Evolutionary conservation across 2,797 vertebrate species (phyloP).

Genomic region (Aldrovandia affinis): DNA sequence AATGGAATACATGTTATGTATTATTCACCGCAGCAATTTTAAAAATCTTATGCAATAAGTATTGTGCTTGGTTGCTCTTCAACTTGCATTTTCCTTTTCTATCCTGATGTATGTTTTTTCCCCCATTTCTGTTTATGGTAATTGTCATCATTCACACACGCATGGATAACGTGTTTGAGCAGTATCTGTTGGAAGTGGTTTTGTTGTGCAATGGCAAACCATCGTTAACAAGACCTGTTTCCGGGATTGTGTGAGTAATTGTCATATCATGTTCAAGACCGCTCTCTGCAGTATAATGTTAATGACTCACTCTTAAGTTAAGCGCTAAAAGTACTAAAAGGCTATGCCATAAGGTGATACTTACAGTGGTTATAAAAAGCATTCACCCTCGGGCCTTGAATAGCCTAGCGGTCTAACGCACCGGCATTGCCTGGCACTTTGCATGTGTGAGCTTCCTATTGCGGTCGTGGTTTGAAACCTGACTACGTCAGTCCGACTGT

Average conservation of each 20-base stretch:
- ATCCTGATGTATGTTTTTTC: no score
- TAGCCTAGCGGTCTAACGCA: no score
- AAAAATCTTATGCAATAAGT: background rate
- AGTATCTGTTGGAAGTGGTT: background rate
- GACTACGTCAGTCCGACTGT: no score
- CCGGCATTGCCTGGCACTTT: no score
- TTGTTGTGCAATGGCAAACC: background rate
- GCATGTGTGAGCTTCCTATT: no score
- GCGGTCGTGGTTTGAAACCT: no score
- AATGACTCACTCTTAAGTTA: no score
- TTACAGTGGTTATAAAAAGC: no score
- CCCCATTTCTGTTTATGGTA: background rate
- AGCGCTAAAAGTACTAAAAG: no score
- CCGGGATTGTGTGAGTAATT: background rate
- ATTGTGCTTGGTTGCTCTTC: background rate
- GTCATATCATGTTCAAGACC: background rate
- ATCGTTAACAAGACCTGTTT: background rate
- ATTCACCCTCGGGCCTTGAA: no score
- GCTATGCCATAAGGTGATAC: no score
- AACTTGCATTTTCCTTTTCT: background rate
- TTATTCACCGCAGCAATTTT: background rate
- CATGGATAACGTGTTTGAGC: background rate
- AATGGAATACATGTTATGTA: background rate
- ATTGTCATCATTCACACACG: background rate
- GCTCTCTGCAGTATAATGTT: background rate